Evolutionary conservation across 2,797 vertebrate genomes (phyloP).

Genomic region (Pseudochromis fuscus): DNA sequence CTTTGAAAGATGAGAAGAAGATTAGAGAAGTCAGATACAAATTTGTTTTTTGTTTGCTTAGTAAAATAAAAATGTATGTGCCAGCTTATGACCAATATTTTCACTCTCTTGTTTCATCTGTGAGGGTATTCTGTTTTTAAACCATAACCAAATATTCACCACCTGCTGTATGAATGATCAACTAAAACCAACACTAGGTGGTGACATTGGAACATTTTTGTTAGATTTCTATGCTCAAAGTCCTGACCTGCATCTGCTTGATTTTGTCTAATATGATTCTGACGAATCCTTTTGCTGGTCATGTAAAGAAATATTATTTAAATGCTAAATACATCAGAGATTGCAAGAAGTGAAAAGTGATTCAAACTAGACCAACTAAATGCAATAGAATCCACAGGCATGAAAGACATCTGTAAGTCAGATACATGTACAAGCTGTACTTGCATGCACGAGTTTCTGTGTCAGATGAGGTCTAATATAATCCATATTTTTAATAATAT

Average conservation of each 20-base stretch:
- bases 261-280: not conserved
- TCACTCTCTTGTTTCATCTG: not conserved
- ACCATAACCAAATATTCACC: not conserved
- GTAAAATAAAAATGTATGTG: not conserved
- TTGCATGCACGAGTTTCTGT: too few species aligned
- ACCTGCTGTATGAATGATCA: not conserved
- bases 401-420: too few species aligned
- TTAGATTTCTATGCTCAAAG: not conserved
- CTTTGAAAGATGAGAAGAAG: not conserved
- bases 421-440: too few species aligned
- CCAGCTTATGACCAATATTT: not conserved
- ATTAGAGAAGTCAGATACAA: not conserved
- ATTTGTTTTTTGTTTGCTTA: not conserved
- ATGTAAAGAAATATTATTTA: too few species aligned
- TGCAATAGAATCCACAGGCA: too few species aligned
- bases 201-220: conserved; percentile 47
- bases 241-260: not conserved
- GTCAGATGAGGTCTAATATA: too few species aligned
- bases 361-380: too few species aligned
- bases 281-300: not conserved
- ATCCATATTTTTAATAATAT: too few species aligned
- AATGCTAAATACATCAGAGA: too few species aligned
- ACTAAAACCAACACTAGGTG: conserved; percentile 61
- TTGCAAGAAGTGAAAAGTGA: too few species aligned
- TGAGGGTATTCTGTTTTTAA: not conserved